A percentile compares a stretch with the other conserved stretches of the same genome.
phyloP scores from a whole-genome alignment of 2,113 vertebrate genomes.

The Colius striatus region DNA sequence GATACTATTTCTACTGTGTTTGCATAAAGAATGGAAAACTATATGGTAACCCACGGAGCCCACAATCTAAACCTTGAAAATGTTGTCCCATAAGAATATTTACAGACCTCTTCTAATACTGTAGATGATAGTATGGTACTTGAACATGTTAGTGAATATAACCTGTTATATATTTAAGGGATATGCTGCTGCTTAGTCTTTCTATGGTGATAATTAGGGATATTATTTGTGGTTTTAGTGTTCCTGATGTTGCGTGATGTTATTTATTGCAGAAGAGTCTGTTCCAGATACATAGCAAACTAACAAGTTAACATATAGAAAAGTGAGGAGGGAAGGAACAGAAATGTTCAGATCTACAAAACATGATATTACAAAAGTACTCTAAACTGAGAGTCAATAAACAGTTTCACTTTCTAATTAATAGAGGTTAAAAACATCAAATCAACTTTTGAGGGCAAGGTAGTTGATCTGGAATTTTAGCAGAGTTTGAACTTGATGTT shows the following conservation, averaged over 20 bases:
- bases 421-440: neutral
- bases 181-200: neutral
- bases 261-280: neutral
- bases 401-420: neutral
- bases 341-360: neutral
- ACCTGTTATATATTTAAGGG: neutral
- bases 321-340: neutral
- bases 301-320: neutral
- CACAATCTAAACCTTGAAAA: neutral
- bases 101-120: neutral
- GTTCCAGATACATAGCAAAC: neutral
- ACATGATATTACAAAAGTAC: neutral
- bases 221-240: neutral
- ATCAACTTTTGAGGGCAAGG: neutral
- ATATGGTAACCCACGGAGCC: neutral
- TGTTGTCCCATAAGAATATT: neutral
- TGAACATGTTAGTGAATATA: neutral
- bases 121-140: neutral
- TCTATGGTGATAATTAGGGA: neutral
- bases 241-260: neutral
- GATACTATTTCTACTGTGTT: neutral
- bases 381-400: neutral
- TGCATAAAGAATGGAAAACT: neutral
- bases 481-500: neutral
- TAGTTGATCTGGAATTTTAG: neutral